Evolutionary conservation across 30 jellyfish, hydroid and myxozoan genomes (phyloP).

Genomic region (Aurelia sp.): DNA sequence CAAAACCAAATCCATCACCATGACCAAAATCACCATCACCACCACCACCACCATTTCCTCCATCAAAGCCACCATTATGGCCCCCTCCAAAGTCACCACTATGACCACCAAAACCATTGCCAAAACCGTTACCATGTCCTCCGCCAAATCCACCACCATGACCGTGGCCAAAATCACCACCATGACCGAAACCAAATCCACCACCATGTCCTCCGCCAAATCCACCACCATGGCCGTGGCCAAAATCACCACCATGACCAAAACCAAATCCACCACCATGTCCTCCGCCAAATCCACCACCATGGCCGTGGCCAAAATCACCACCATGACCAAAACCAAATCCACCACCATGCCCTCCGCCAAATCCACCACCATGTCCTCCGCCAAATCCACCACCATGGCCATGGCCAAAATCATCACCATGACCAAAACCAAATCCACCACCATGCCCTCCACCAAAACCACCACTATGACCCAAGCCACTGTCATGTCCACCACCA

Average conservation of each 20-base stretch:
- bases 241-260: conserved; percentile 29
- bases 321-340: conserved; percentile 57
- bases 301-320: conserved; percentile 36
- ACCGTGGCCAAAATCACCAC: conserved; percentile 34
- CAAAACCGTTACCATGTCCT: conserved; percentile 49
- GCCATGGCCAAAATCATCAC: conserved; percentile 15
- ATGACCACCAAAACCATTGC: conserved; percentile 40
- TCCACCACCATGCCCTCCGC: conserved; percentile 42
- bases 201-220: conserved; percentile 38
- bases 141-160: conserved; percentile 57
- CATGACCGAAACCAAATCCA: conserved; percentile 27
- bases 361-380: conserved; percentile 51
- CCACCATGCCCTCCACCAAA: conserved; percentile 10
- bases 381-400: conserved; percentile 21
- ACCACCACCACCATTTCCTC: conserved; percentile 42
- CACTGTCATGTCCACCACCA: conserved; percentile 1
- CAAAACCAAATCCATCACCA: conserved; percentile 42
- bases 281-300: conserved; percentile 47
- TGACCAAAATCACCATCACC: conserved; percentile 28
- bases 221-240: conserved; percentile 42
- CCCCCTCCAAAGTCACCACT: conserved; percentile 25
- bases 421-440: conserved; percentile 20
- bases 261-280: conserved; percentile 59
- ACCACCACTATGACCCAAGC: conserved; percentile 5
- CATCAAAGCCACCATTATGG: conserved; percentile 28